Conservation (phyloP, 2,888 invertebrate species). For the Aplocera efformata region DNA sequence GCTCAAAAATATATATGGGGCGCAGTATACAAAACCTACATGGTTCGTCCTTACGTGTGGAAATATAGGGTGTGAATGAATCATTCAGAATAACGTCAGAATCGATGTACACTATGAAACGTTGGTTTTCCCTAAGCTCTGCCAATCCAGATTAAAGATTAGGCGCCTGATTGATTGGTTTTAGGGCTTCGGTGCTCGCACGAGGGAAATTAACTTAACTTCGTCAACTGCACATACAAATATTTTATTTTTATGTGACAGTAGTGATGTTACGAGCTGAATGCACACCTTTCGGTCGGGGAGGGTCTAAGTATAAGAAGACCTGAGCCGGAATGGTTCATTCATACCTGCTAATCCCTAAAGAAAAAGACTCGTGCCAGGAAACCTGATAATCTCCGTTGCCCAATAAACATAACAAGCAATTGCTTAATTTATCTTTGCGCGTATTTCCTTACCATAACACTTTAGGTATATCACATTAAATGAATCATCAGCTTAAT, state of each 20-base stretch:
- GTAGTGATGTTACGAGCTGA: too few species aligned
- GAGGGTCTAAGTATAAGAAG: too few species aligned
- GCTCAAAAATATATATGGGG: too few species aligned
- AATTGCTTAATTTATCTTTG: slow-evolving; percentile 10
- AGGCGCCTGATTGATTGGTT: slow-evolving; percentile 14
- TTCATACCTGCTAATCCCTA: background rate
- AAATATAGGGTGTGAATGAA: slow-evolving; percentile 18
- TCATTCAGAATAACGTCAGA: slow-evolving; percentile 6
- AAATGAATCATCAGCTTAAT: slow-evolving; percentile 54
- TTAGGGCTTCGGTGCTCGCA: background rate
- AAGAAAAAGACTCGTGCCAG: background rate
- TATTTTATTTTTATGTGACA: too few species aligned
- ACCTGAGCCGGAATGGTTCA: too few species aligned
- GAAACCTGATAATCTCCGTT: background rate
- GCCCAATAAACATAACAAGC: slow-evolving; percentile 10
- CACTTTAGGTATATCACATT: slow-evolving; percentile 18
- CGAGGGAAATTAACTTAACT: background rate
- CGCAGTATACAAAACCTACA: slow-evolving; percentile 2
- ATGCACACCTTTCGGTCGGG: too few species aligned
- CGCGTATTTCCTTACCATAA: slow-evolving; percentile 14
- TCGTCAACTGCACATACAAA: too few species aligned
- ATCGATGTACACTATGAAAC: slow-evolving; percentile 12
- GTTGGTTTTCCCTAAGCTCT: slow-evolving; percentile 19
- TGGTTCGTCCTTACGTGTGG: slow-evolving; percentile 9
- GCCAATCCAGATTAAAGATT: slow-evolving; percentile 14